Base-by-base conservation (phyloP, 2,888 invertebrate species). In the Tribolium freemani region DNA sequence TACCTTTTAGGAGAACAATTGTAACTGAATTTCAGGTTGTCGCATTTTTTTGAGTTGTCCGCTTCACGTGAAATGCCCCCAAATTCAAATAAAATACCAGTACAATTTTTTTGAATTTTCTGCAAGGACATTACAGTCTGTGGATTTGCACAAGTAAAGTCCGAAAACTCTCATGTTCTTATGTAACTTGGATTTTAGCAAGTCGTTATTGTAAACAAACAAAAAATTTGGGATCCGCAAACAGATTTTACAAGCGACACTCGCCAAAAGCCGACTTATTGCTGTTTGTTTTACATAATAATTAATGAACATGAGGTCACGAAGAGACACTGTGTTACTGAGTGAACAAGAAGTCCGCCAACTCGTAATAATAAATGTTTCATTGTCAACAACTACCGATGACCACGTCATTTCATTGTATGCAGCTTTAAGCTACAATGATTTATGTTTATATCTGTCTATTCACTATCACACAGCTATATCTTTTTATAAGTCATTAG, bases 401-500 rank as follows among this genome's bases (percentile, higher is more conserved):
- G 68, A 48, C 58, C 68, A 58, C 51, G 68, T 58, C 58, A 58
- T 58, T 50, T 48, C 58, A 58, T 69, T 69, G 67, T 67, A 44
- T 46, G 26, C 56, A 53, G 54, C 54, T 66, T 38, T 48, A 61
- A 48, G 48, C 66, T 66, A 56, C 68, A 26, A 20, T 69, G 68
- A 69, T 69, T 69, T 69, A 69, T 58, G 68, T 50, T 67, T 53
- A 56, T 57, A 56, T 67, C 10, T 38, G 8, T 56, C 56, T 46
- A 67, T 67, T 69, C 68, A 69, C 60, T 69, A 58, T 69, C 68
- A 48, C 46, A 57, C 10, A 46, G 46, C 46, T 67, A 56, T 67
- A 69, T 69, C 68, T 74, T 71, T 51, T 58, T 71, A 71, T 67
- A 69, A 8, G 38, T 75, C 77, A 77, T 78, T 75, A 76, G 70